A percentile compares a stretch with the other conserved stretches of the same genome.
Evolutionary conservation across 1,140 invertebrate species (phyloP).

Genomic region (Formica selysi): DNA sequence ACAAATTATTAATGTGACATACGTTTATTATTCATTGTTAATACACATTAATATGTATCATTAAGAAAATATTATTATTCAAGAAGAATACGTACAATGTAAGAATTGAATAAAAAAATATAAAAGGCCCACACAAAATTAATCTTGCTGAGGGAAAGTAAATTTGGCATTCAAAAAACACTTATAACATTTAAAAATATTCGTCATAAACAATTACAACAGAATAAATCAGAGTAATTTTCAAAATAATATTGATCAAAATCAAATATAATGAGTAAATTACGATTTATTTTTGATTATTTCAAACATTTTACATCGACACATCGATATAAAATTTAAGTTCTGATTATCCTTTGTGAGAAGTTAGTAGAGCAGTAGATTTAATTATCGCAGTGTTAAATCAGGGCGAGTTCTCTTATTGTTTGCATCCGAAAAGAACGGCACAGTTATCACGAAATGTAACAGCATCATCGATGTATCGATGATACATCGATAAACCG

Average conservation of each 20-base stretch:
- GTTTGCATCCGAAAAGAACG: slow-evolving; percentile 12
- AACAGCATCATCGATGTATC: slow-evolving; percentile 3
- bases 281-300: neutral
- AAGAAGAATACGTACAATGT: neutral
- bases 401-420: neutral
- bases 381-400: slow-evolving; percentile 12
- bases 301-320: neutral
- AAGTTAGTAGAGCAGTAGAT: slow-evolving; percentile 26
- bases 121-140: neutral
- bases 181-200: neutral
- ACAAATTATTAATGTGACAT: neutral
- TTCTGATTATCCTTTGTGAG: slow-evolving; percentile 12
- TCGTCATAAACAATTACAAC: neutral
- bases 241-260: slow-evolving; percentile 7
- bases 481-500: neutral
- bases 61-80: neutral
- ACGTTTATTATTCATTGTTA: slow-evolving; percentile 1
- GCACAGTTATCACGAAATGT: slow-evolving; percentile 25
- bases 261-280: neutral
- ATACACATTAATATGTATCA: neutral
- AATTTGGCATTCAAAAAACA: neutral
- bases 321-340: neutral
- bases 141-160: neutral
- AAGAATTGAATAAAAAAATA: slow-evolving; percentile 7
- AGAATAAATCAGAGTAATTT: neutral